Evolutionary conservation across 1,140 invertebrate genomes (phyloP).

Genomic region (Drosophila ohnishii): DNA sequence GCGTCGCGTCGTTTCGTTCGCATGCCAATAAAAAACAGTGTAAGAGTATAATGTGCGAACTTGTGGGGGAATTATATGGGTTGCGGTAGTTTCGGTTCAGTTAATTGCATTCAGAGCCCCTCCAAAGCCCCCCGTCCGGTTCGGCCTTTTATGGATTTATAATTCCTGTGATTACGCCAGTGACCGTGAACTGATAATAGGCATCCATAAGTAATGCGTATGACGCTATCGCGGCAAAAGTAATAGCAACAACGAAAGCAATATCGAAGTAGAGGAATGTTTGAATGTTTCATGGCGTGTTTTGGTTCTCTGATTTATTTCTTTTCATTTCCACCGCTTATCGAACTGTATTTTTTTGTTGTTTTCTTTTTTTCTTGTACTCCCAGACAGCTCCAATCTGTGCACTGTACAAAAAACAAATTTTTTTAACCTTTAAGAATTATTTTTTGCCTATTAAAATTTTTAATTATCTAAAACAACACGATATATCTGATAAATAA

Average conservation of each 20-base stretch:
- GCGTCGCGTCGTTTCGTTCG: background rate
- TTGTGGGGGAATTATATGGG: slow-evolving; percentile 7
- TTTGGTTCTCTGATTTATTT: slow-evolving; percentile 24
- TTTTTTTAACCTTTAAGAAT: background rate
- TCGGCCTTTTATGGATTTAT: slow-evolving; percentile 33
- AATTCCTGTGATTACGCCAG: slow-evolving; percentile 50
- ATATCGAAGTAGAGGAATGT: slow-evolving; percentile 16
- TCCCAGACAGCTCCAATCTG: background rate
- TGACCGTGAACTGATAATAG: slow-evolving; percentile 55
- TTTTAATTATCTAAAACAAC: too few species aligned
- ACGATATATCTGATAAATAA: too few species aligned
- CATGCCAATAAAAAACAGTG: slow-evolving; percentile 9
- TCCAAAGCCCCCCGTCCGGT: background rate
- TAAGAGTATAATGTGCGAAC: slow-evolving; percentile 4
- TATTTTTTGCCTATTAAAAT: too few species aligned
- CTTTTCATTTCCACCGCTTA: slow-evolving; percentile 11
- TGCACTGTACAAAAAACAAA: background rate
- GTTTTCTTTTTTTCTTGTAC: background rate
- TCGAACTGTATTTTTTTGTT: slow-evolving; percentile 13
- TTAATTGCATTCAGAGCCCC: slow-evolving; percentile 23
- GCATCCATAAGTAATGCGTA: slow-evolving; percentile 5
- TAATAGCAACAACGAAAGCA: slow-evolving; percentile 8
- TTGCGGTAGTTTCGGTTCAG: slow-evolving; percentile 28
- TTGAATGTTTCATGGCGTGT: slow-evolving; percentile 21
- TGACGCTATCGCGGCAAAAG: slow-evolving; percentile 14